Base-by-base conservation (phyloP, 2,797 vertebrate species). In the Loris lydekkerianus region DNA sequence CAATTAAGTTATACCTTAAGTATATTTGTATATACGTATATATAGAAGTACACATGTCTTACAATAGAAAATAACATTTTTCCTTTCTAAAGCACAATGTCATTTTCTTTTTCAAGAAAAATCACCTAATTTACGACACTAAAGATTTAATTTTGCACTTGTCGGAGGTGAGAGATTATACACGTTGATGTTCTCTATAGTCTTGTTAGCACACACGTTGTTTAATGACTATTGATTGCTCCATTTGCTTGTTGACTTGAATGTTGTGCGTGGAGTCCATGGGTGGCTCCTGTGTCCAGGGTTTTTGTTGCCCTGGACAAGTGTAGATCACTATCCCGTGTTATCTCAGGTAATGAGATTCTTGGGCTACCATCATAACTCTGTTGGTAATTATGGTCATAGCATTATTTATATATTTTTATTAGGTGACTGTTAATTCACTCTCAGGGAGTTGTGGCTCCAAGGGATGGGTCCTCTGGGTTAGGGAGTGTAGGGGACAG, bases 111-210 rank as follows among this genome's bases (percentile, higher is more conserved):
- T 73, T 34, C 10, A 85, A 89, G 56, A 29, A 70, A 29, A 61
- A 65, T 58, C 9, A 29, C 23, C 65, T 21, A n/a, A 6, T 40
- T 86, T 78, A 72, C n/a, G 73, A 40, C 7, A 56, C 11, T 43
- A 63, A 23, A n/a, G 53, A 40, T 18, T 70, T 46, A 72, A 11
- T 67, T 40, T 75, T 40, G 37, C 13, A 13, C 4, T 34, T 61
- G 58, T 84, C 10, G 34, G 34, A 60, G 25, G 14, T 49, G 63
- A 73, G 67, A 37, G 67, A 10, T 53, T 2, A 18, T 13, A 10
- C 0, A 23, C 1, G 5, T 0, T 0, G 15, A 21, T 10, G 0
- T 10, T 29, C 23, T 34, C 72, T 3, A 8, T 4, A 67, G 76
- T 11, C 14, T 75, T 27, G 25, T 49, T 1, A 10, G 31, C 17